Evolutionary conservation across 1,140 invertebrate genomes (phyloP), one percentile per base, ranked within the genome.

Genomic region (Apis florea): DNA sequence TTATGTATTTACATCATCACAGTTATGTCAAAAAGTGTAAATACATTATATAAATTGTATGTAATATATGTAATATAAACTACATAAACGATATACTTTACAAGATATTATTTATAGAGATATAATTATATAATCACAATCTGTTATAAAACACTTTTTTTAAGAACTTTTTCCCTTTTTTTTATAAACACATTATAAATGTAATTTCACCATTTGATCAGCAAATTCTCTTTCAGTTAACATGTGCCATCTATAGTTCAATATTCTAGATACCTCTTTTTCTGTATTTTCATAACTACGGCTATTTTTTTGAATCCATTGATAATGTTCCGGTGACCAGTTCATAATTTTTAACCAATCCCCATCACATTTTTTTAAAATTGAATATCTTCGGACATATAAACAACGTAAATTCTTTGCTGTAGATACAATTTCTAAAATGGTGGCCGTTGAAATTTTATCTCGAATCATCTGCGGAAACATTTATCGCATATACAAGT

Each of bases 391-490:
- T 64, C 97, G 92, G 1, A 98, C 95, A 76, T 96, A 94, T 1
- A 98, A 93, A 56, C 94, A 94, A 54, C 94, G 92, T 40, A 98
- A 92, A 82, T 95, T 95, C 76, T 95, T 95, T 6, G 95, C 95
- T 2, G 95, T 95, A 58, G 94, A 94, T 0, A 96, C 96, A 51
- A 98, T 94, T n/a, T 98, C 92, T 49, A 98, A 91, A 19, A 97
- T 94, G 2, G 97, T 97, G 0, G 96, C 94, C 0, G 97, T 97
- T 2, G 97, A 98, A 71, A 98, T 95, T 89, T 96, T 94, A 89
- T 98, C 97, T 9, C 96, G 94, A 24, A 98, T 95, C 84, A 97
- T 94, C 96, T 97, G 86, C 21, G 72, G 61, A 81, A 85, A 75
- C 69, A 53, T 81, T 67, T 49, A 49, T 58, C 0, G 15, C 17